Base-by-base conservation (phyloP, 2,797 vertebrate genomes). In the Melanotaenia maccullochi region DNA sequence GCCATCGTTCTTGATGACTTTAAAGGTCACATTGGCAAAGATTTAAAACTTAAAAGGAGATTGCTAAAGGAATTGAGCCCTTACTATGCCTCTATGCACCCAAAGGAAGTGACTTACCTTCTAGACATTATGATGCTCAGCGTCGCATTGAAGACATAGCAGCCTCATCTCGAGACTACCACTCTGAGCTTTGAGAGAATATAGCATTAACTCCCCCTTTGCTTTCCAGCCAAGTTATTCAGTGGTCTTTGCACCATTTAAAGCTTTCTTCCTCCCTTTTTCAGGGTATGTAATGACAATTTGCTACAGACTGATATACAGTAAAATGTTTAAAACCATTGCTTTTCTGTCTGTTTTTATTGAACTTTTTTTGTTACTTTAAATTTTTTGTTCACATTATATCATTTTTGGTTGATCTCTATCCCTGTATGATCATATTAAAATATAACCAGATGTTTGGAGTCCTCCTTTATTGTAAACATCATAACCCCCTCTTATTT, bases 341-440 rank as follows among this genome's bases (percentile, higher is more conserved):
- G 95, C 93, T 90, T 96, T 93, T 97, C 93, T 93, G 90, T 94
- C 90, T 93, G 90, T 97, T 96, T 97, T 96, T 94, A 94, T 95
- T 95, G 92, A 94, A 93, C 66, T 94, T 95, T 97, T 97, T 97
- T 96, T 95, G 83, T 96, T 97, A 95, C 91, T 96, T 92, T 61
- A 77, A 75, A 80, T 81, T 85, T 30, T 88, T 94, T 94, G 89
- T 94, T 93, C 94, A 88, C 94, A 90, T 91, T 94, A 95, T 95
- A 95, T 95, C 93, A 90, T 90, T 95, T 96, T 95, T 94, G 94
- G 93, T 96, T 97, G 95, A 93, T 87, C 87, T 93, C 84, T 96
- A 95, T 97, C 95, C 94, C 95, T 97, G 95, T 97, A 96, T 97
- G 94, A 94, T 95, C 95, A 96, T 96, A 97, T 98, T 98, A 97